Evolutionary conservation across 2,797 vertebrate species (phyloP).

Genomic region (Mionectes olivaceus): DNA sequence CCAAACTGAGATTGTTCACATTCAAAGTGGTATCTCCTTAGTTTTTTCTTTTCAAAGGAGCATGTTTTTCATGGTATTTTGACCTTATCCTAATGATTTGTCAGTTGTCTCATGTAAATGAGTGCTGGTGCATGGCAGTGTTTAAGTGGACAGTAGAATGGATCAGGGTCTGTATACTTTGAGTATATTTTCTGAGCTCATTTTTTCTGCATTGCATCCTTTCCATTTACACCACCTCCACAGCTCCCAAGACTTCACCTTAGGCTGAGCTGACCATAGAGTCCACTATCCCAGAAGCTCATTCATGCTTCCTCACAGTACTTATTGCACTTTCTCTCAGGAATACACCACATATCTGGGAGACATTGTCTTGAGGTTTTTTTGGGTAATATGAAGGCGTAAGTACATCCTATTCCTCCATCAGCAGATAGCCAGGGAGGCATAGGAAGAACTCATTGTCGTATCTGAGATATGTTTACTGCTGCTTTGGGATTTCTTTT

Average conservation of each 20-base stretch:
- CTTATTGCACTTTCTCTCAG: not conserved
- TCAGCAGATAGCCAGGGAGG: not conserved
- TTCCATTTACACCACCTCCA: not conserved
- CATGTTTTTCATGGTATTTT: not conserved
- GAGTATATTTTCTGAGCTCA: not conserved
- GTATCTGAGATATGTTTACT: slow-evolving; percentile 3
- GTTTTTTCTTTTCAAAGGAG: not conserved
- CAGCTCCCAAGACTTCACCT: not conserved
- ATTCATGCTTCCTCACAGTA: not conserved
- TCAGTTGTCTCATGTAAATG: not conserved
- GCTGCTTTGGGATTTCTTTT: not conserved
- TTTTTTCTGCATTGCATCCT: not conserved
- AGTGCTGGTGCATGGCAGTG: not conserved
- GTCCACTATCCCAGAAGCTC: not conserved
- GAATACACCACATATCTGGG: not conserved
- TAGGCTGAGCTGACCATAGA: not conserved
- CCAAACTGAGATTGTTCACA: not conserved
- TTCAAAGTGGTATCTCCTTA: not conserved
- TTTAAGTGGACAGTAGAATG: not conserved
- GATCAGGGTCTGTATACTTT: not conserved
- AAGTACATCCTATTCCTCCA: not conserved
- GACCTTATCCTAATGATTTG: not conserved
- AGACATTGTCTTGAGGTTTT: not conserved
- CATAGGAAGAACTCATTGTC: not conserved
- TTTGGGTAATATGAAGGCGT: not conserved